Evolutionary conservation across 2,797 vertebrate genomes (phyloP), one percentile per base, ranked within the genome.

Genomic region (Epinephelus awoara): DNA sequence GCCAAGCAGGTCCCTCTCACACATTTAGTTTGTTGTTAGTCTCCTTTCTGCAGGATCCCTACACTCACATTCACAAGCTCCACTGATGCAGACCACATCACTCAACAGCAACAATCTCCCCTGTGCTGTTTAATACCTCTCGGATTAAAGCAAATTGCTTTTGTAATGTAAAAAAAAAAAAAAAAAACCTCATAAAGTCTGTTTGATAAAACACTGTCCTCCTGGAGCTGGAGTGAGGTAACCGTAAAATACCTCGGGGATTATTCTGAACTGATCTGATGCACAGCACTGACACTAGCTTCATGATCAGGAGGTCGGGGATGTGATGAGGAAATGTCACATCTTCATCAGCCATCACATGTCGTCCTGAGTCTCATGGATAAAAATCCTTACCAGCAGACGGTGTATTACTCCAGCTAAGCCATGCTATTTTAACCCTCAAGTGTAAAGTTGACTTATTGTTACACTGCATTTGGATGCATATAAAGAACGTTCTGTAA

Each of bases 101-200:
- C 59, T 74, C 71, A 67, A 17, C 70, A 71, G 61, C 67, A 57
- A 47, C 75, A 74, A 65, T 54, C 67, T 67, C 64, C 42, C 46
- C 56, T 23, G 29, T 68, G 72, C 73, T 25, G 55, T 61, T 87
- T 90, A 85, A 89, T 90, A 84, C 88, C 72, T n/a, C 47, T 49
- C 42, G 49, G 87, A 89, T 92, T 90, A 86, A 74, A 75, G 62
- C 67, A 80, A 89, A 88, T 83, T 72, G 76, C 77, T 89, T 88
- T 77, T 83, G 85, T 92, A 87, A 90, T 74, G 68, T 87, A 42
- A 76, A 72, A 72, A 79, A 52, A 38, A 66, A 74, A 67, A 72
- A 72, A 81, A 52, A 38, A 68, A 74, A 67, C 72, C 34, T 4
- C 68, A 89, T 79, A 82, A 72, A 77, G 27, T 79, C n/a, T 0